Evolutionary conservation across 2,888 invertebrate species (phyloP).

Genomic region (Hyles lineata): DNA sequence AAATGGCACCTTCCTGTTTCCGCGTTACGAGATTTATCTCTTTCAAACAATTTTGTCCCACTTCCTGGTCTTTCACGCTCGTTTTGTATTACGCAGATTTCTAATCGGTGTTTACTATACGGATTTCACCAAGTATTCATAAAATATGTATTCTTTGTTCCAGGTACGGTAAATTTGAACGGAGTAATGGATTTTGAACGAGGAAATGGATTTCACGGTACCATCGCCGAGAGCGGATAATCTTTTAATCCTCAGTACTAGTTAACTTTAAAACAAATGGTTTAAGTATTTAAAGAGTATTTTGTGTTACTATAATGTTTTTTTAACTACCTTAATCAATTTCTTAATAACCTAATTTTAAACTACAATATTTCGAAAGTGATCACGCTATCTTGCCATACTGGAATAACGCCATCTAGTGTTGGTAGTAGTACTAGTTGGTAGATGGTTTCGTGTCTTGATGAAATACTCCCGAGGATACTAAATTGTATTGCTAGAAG

Average conservation of each 20-base stretch:
- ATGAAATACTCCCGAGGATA: neutral
- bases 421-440: no score
- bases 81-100: neutral
- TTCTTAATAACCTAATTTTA: no score
- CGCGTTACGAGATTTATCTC: conserved; percentile 1
- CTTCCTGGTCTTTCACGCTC: neutral
- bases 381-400: neutral
- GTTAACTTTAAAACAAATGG: neutral
- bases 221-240: neutral
- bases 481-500: neutral
- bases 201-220: conserved; percentile 14
- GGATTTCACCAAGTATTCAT: conserved; percentile 12
- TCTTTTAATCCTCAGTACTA: neutral
- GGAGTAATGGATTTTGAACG: neutral
- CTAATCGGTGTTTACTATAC: conserved; percentile 12
- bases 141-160: conserved; percentile 25
- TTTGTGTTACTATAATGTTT: neutral
- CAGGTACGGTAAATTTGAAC: conserved; percentile 28
- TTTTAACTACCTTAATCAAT: neutral
- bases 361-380: no score
- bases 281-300: neutral
- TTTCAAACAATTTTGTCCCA: conserved; percentile 19
- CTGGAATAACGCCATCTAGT: neutral
- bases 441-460: neutral
- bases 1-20: conserved; percentile 21